A percentile compares a stretch with the other conserved stretches of the same genome.
These are phyloP conservation scores for Vanacampus margaritifer DNA, from an alignment of 2,113 vertebrate species.

Conservation along the genomic window DNA sequence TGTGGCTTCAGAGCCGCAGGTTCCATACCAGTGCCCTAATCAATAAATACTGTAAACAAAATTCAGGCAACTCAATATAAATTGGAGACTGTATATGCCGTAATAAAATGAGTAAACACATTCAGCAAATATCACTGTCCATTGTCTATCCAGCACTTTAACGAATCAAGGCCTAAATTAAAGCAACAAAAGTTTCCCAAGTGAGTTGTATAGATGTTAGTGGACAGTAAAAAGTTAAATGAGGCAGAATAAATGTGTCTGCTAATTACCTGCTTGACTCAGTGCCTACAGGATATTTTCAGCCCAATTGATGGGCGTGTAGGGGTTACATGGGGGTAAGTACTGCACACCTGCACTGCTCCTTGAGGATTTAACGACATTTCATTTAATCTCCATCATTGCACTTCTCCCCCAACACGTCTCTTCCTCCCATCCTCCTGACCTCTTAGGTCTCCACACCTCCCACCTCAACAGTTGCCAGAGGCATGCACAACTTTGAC, in stretches of 20 bases:
- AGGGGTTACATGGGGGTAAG: conserved; percentile 37
- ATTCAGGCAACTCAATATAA: too few species aligned
- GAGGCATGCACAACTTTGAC: conserved; percentile 44
- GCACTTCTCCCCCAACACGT: conserved; percentile 10
- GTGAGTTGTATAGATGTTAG: conserved; percentile 2
- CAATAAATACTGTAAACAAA: too few species aligned
- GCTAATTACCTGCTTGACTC: conserved; percentile 45
- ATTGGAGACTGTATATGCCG: too few species aligned
- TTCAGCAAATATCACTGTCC: too few species aligned
- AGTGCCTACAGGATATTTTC: conserved; percentile 46
- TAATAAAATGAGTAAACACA: too few species aligned
- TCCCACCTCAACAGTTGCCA: conserved; percentile 45
- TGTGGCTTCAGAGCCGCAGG: too few species aligned
- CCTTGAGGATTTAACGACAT: conserved; percentile 41
- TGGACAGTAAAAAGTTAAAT: conserved; percentile 32
- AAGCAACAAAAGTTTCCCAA: background rate
- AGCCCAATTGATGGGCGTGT: conserved; percentile 40
- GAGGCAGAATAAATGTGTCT: conserved; percentile 41
- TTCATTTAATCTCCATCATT: conserved; percentile 53
- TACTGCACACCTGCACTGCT: conserved; percentile 60
- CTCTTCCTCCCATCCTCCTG: conserved; percentile 27
- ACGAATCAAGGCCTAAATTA: background rate
- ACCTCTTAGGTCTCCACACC: conserved; percentile 54
- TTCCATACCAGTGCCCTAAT: too few species aligned
- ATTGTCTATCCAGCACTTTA: background rate